Evolutionary conservation across 2,113 vertebrate genomes (phyloP).

Genomic region (Leucoraja erinaceus): DNA sequence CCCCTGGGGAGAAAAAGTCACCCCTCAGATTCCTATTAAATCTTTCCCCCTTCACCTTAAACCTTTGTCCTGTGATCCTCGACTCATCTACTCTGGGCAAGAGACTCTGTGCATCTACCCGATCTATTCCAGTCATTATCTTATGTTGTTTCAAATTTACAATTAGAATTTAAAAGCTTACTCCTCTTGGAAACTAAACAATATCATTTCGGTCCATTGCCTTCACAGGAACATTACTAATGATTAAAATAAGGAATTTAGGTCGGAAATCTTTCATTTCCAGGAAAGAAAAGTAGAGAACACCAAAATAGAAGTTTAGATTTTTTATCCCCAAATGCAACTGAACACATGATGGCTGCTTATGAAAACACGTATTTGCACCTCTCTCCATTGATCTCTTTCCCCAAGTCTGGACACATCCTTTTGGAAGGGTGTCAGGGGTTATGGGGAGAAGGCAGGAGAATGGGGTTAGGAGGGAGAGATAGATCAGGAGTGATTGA

Average conservation of each 20-base stretch:
- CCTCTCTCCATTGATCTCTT: neutral
- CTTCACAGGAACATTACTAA: neutral
- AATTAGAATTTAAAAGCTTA: neutral
- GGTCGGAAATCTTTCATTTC: neutral
- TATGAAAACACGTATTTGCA: neutral
- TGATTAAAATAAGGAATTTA: neutral
- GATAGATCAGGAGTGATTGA: too few species aligned
- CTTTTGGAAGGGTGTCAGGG: neutral
- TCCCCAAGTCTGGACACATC: neutral
- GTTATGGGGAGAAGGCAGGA: too few species aligned
- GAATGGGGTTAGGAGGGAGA: too few species aligned
- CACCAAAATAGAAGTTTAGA: constrained; percentile 41
- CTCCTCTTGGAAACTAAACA: too few species aligned
- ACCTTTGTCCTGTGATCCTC: too few species aligned
- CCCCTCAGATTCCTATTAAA: too few species aligned
- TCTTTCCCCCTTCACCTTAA: too few species aligned
- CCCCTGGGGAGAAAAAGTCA: too few species aligned
- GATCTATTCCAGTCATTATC: too few species aligned
- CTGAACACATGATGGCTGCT: neutral
- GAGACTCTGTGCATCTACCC: too few species aligned
- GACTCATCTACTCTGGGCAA: too few species aligned
- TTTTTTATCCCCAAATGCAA: neutral
- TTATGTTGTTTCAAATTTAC: neutral
- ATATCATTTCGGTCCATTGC: neutral
- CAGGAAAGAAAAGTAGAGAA: constrained; percentile 39